phyloP scores from a whole-genome alignment of 1,140 invertebrate genomes.

The Amphibalanus amphitrite region DNA sequence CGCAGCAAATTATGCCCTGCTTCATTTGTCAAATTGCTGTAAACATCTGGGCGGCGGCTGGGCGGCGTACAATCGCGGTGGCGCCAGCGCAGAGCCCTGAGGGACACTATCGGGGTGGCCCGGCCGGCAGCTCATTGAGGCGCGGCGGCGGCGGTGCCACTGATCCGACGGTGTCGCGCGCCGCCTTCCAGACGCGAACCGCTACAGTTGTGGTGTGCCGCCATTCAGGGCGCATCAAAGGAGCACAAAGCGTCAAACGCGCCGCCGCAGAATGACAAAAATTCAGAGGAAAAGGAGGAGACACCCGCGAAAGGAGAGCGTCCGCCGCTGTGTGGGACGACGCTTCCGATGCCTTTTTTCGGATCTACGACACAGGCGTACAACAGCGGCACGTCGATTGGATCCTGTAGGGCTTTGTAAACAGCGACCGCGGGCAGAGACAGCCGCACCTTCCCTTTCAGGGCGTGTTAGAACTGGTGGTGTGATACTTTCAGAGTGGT shows the following conservation, averaged over 20 bases:
- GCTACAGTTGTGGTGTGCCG: neutral
- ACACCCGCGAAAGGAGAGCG: neutral
- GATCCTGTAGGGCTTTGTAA: neutral
- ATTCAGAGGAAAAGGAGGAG: neutral
- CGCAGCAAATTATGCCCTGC: neutral
- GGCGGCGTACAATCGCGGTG: neutral
- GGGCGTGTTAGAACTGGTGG: too few relatives aligned
- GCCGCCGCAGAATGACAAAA: neutral
- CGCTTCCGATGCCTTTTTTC: neutral
- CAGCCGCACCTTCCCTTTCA: neutral
- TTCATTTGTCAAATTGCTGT: slow-evolving; percentile 1
- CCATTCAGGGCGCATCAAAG: neutral
- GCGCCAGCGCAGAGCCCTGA: neutral
- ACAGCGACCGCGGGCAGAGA: neutral
- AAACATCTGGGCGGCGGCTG: neutral
- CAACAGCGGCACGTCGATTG: neutral
- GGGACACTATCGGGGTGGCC: neutral
- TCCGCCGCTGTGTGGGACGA: neutral
- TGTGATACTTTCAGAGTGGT: neutral
- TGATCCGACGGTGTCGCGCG: neutral
- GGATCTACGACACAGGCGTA: neutral
- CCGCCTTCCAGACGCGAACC: neutral
- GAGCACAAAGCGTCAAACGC: neutral
- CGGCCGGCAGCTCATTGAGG: neutral
- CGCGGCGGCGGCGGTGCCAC: neutral